Percentiles rank a stretch among this genome's conserved stretches.
phyloP scores from a whole-genome alignment of 2,888 invertebrate species.

The Andrena chrysosceles region DNA sequence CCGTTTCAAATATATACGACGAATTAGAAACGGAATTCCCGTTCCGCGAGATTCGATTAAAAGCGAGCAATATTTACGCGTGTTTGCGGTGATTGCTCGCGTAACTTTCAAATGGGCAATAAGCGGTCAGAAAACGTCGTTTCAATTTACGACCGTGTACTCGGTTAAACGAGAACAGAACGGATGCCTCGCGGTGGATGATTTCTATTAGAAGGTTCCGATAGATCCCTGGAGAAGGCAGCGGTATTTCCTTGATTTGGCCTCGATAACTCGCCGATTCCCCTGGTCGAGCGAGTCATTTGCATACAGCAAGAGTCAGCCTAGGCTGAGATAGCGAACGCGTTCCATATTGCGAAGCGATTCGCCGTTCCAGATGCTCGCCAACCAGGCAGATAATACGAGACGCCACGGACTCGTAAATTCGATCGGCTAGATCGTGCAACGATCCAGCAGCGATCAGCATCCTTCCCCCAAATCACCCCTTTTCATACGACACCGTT shows the following conservation, averaged over 20 bases:
- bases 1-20: neutral
- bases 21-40: neutral
- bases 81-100: neutral
- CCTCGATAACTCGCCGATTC: constrained; percentile 30
- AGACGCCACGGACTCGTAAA: constrained; percentile 16
- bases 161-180: constrained; percentile 26
- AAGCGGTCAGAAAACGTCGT: neutral
- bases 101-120: neutral
- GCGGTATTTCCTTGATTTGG: constrained; percentile 45
- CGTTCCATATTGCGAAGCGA: constrained; percentile 6
- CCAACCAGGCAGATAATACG: constrained; percentile 10
- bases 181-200: constrained; percentile 5
- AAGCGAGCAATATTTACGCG: neutral
- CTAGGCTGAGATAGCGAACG: constrained; percentile 25
- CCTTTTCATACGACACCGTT: neutral
- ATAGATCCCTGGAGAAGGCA: neutral
- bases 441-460: constrained; percentile 13
- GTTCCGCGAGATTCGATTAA: neutral
- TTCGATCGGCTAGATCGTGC: constrained; percentile 9
- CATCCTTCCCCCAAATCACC: neutral
- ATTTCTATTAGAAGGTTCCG: constrained; percentile 46
- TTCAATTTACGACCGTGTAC: constrained; percentile 20
- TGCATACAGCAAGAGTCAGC: constrained; percentile 56
- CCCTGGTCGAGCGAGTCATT: constrained; percentile 46
- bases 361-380: constrained; percentile 4